Evolutionary conservation across 2,888 invertebrate species (phyloP), one percentile per base, ranked within the genome.

Genomic region (Apoderus coryli): DNA sequence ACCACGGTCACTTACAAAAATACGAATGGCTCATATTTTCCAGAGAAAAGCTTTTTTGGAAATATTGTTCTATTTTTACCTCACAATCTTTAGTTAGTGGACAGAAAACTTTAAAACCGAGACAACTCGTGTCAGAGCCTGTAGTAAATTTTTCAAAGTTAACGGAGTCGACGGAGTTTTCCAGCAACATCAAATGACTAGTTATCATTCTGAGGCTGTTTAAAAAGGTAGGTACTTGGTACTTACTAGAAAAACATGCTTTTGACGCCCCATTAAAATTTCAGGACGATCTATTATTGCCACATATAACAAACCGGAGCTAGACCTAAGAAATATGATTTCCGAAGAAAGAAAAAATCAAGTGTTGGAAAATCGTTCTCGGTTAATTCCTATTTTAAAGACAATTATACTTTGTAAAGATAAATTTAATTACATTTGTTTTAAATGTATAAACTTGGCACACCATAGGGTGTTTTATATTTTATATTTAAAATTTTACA

Each of bases 321-420:
- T 25, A 10, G 29, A 32, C 9, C 11, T 35, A 2, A 32, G 25
- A 22, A 35, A 35, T 25, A 13, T 12, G 14, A 7, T 35, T 6
- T 5, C 9, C 10, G 12, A 14, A 22, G 11, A 29, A 16, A 25
- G 35, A 29, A 14, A 11, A 23, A 16, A 28, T 7, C 32, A 35
- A 22, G 23, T 28, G 14, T 4, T 22, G 16, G 19, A 19, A 19
- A 19, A 19, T 19, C 19, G 19, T 19, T 19, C 19, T 6, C 19
- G 19, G 19, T 19, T 19, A 19, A n/a, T 19, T 7, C 19, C 19
- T 19, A 19, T 19, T 7, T 7, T 19, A 19, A 19, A 19, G n/a
- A 19, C 19, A 19, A 19, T 19, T 19, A 19, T 19, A 19, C n/a
- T n/a, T n/a, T n/a, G n/a, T n/a, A n/a, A n/a, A n/a, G n/a, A n/a